Evolutionary conservation across 2,888 invertebrate genomes (phyloP), one percentile per base, ranked within the genome.

Genomic region (Caenorhabditis sp.): DNA sequence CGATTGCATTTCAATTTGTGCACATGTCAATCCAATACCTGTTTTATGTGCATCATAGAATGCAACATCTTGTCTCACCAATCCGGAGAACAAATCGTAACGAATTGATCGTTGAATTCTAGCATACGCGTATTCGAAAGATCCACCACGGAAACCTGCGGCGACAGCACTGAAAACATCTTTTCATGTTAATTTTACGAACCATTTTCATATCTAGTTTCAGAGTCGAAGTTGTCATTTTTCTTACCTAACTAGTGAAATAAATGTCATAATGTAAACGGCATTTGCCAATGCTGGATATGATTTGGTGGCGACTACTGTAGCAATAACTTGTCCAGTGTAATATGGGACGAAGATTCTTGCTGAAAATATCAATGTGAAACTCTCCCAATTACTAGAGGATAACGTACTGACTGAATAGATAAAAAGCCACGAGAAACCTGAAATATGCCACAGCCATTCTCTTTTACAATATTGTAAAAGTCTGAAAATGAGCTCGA

Each of bases 1-100:
- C n/a, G n/a, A n/a, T n/a, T n/a, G n/a, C n/a, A n/a, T n/a, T n/a
- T n/a, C n/a, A n/a, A n/a, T n/a, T n/a, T n/a, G n/a, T n/a, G n/a
- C n/a, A n/a, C n/a, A n/a, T n/a, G n/a, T n/a, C n/a, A n/a, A n/a
- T n/a, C n/a, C n/a, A n/a, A n/a, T n/a, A n/a, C 89, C 89, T 27
- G 88, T 89, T 64, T 87, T 88, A 61, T 86, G 87, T 23, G 80
- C 83, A 77, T 89, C 89, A 70, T 87, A 89, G 80, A 89, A 89
- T 7, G 88, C 88, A 8, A 88, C 87, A 59, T 89, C 89, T 70
- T 89, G 89, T 20, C 81, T 74, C 52, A 88, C 82, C 20, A 89
- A 74, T 27, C 88, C 85, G 10, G 81, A 58, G 81, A 89, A 89
- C 38, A 89, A 80, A 61, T 85, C 79, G 67, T 83, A 85, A 38